phyloP scores from a whole-genome alignment of 2,888 invertebrate genomes.

The Morinoia aosen region DNA sequence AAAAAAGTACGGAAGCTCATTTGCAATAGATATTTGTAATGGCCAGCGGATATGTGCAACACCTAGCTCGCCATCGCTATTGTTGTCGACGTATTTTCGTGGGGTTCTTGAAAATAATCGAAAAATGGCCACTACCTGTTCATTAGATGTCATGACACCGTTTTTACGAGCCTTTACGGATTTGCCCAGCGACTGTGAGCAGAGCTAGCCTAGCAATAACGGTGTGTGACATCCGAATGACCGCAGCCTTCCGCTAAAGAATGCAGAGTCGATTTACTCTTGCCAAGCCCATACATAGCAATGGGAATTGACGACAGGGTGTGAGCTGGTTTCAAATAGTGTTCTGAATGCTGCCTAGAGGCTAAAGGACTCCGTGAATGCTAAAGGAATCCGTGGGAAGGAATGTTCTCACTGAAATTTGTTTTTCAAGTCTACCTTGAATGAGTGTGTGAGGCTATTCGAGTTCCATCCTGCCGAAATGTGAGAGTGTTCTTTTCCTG shows the following conservation, averaged over 20 bases:
- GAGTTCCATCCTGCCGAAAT: no score
- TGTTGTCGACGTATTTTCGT: neutral
- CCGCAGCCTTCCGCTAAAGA: neutral
- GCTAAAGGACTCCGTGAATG: neutral
- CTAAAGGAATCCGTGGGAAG: neutral
- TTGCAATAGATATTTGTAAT: slow-evolving; percentile 50
- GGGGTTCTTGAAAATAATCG: neutral
- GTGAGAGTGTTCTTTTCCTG: neutral
- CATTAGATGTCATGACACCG: neutral
- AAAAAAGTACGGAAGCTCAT: slow-evolving; percentile 33
- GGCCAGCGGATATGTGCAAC: neutral
- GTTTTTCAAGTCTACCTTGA: no score
- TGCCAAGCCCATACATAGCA: neutral
- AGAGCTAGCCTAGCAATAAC: neutral
- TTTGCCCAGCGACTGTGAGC: neutral
- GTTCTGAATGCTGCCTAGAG: neutral
- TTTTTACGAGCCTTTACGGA: neutral
- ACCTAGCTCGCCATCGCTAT: neutral
- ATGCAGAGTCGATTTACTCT: neutral
- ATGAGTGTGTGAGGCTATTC: no score
- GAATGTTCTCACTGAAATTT: no score
- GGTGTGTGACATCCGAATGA: neutral
- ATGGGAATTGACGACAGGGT: neutral
- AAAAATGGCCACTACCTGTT: neutral
- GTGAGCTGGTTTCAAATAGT: neutral